Conservation (phyloP, 2,113 vertebrate genomes). For the Dinomys branickii region DNA sequence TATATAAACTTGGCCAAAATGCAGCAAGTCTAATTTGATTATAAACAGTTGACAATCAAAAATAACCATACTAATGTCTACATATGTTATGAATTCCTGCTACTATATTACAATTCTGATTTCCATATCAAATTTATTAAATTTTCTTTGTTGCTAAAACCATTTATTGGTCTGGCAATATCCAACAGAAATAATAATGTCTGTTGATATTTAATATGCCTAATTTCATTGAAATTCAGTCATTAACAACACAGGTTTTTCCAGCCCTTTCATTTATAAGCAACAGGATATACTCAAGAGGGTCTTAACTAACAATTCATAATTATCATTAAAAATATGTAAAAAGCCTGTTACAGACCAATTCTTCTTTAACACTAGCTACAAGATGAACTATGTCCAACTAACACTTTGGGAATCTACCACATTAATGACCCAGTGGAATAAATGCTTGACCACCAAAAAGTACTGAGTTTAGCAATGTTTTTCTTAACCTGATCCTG, state of each 20-base stretch:
- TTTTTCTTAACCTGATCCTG: slow-evolving; percentile 9
- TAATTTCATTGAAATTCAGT: slow-evolving; percentile 57
- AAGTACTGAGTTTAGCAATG: slow-evolving; percentile 62
- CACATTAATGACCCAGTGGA: slow-evolving; percentile 62
- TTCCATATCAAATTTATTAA: slow-evolving; percentile 43
- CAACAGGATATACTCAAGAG: slow-evolving; percentile 1
- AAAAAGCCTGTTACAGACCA: slow-evolving; percentile 13
- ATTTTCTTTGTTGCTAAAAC: slow-evolving; percentile 45
- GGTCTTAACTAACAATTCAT: slow-evolving; percentile 33
- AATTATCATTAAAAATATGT: slow-evolving; percentile 64
- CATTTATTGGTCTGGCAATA: neutral
- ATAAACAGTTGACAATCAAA: slow-evolving; percentile 39
- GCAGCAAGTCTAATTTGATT: slow-evolving; percentile 41
- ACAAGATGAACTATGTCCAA: slow-evolving; percentile 54
- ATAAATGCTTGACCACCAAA: slow-evolving; percentile 62
- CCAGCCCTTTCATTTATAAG: slow-evolving; percentile 47
- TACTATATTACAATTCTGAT: slow-evolving; percentile 43
- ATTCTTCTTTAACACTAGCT: slow-evolving; percentile 36
- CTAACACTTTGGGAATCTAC: slow-evolving; percentile 48
- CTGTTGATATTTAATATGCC: slow-evolving; percentile 37
- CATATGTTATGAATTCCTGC: slow-evolving; percentile 28
- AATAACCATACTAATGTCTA: neutral
- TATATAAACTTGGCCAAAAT: slow-evolving; percentile 36
- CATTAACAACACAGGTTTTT: slow-evolving; percentile 54
- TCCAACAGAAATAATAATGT: neutral